Percentiles rank a stretch among this genome's conserved stretches.
Evolutionary conservation across 2,888 invertebrate genomes (phyloP).

Genomic region (Melanophora roralis): DNA sequence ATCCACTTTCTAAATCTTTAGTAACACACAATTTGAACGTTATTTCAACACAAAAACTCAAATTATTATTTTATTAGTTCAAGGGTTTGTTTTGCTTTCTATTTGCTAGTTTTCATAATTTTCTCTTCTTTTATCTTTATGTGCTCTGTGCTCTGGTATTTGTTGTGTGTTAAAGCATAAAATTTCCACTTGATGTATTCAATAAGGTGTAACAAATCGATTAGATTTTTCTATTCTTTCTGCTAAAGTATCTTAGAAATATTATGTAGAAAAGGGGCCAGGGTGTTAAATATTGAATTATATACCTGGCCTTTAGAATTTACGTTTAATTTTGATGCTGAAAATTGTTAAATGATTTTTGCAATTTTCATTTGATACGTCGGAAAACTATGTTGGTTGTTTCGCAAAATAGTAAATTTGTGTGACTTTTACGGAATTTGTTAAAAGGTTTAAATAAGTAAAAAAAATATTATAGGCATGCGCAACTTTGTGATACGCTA

Average conservation of each 20-base stretch:
- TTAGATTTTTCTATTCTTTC: slow-evolving; percentile 19
- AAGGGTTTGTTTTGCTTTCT: neutral
- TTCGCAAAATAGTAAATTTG: neutral
- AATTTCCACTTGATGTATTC: slow-evolving; percentile 51
- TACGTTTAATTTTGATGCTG: neutral
- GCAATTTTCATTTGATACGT: neutral
- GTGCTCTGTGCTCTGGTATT: neutral
- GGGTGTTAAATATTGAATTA: neutral
- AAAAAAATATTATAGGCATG: neutral
- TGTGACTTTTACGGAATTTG: neutral
- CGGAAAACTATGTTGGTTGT: neutral
- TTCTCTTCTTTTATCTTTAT: neutral
- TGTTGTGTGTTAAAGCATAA: slow-evolving; percentile 30
- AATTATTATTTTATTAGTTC: no score
- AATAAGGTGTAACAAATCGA: slow-evolving; percentile 53
- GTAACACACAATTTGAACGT: no score
- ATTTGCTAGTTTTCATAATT: neutral
- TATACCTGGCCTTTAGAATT: neutral
- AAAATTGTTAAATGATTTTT: neutral
- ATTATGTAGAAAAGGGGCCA: slow-evolving; percentile 9
- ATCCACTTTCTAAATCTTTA: neutral
- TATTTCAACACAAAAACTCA: no score
- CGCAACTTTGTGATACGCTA: no score
- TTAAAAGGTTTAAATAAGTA: neutral
- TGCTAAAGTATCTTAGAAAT: neutral